Percentiles rank a stretch among this genome's conserved stretches.
These are phyloP conservation scores for Lepas anatifera DNA, from an alignment of 2,888 invertebrate genomes.

Conservation along the genomic window DNA sequence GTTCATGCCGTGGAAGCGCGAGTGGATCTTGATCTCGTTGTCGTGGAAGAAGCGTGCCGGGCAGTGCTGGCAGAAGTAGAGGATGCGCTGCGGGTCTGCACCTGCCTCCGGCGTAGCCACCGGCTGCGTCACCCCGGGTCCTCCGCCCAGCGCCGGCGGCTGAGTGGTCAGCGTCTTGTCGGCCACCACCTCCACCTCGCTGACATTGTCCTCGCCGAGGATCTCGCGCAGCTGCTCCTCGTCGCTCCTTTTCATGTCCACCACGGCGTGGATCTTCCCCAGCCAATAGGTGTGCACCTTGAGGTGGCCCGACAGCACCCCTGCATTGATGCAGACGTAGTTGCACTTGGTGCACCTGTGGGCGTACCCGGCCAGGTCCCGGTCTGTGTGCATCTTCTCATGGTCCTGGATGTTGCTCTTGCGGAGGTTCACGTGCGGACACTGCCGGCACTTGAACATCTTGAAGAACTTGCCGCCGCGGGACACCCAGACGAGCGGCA, in stretches of 20 bases:
- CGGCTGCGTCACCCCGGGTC: neutral
- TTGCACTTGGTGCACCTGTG: constrained; percentile 62
- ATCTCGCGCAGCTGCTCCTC: constrained; percentile 48
- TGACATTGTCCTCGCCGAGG: neutral
- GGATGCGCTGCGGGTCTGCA: constrained; percentile 24
- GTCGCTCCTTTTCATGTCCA: constrained; percentile 50
- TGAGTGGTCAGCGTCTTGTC: constrained; percentile 14
- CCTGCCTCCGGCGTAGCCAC: neutral
- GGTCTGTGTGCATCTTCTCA: constrained; percentile 58
- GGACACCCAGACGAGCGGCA: constrained; percentile 62
- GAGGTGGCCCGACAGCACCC: constrained; percentile 45
- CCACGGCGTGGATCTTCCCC: constrained; percentile 56
- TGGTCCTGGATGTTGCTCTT: constrained; percentile 69
- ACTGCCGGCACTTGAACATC: constrained; percentile 71
- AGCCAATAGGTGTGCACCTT: constrained; percentile 60
- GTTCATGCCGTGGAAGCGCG: constrained; percentile 52
- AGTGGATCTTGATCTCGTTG: constrained; percentile 58
- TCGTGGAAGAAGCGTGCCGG: constrained; percentile 70
- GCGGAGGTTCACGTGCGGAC: constrained; percentile 70
- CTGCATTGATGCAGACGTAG: constrained; percentile 60
- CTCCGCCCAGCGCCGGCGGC: neutral
- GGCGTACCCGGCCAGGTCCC: constrained; percentile 25
- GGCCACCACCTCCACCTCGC: neutral
- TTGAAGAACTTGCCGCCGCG: constrained; percentile 58
- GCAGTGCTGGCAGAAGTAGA: constrained; percentile 64